phyloP scores from a whole-genome alignment of 2,888 invertebrate genomes.

The Apodemia duryi region DNA sequence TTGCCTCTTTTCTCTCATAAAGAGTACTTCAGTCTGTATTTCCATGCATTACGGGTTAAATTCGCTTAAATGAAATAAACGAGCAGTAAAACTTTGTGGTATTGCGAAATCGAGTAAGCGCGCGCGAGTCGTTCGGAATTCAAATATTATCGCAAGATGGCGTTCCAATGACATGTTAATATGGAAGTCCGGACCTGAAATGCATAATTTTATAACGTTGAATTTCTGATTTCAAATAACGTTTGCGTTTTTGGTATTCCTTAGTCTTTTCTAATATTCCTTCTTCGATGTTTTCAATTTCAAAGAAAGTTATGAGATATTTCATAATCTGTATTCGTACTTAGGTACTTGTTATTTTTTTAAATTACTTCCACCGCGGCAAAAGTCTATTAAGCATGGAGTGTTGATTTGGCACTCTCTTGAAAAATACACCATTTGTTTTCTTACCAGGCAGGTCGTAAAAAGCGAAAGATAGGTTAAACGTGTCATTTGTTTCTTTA shows the following conservation, averaged over 20 bases:
- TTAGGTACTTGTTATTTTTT: not conserved
- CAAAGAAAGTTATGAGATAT: constrained; percentile 31
- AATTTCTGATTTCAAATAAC: constrained; percentile 27
- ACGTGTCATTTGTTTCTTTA: no score
- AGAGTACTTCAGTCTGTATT: constrained; percentile 22
- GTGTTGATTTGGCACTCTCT: not conserved
- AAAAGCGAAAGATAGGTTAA: not conserved
- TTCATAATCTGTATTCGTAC: not conserved
- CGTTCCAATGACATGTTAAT: constrained; percentile 74
- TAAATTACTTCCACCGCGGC: not conserved
- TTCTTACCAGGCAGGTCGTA: constrained; percentile 33
- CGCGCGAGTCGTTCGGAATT: constrained; percentile 51
- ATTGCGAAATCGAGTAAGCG: constrained; percentile 33
- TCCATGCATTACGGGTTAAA: constrained; percentile 34
- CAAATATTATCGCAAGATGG: constrained; percentile 73
- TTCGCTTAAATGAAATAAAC: constrained; percentile 26
- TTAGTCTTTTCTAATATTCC: constrained; percentile 4
- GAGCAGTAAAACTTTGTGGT: constrained; percentile 20
- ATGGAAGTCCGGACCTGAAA: constrained; percentile 58
- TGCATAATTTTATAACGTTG: constrained; percentile 66
- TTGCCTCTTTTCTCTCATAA: constrained; percentile 16
- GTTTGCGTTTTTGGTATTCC: constrained; percentile 17
- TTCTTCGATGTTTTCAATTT: constrained; percentile 12
- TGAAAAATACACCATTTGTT: constrained; percentile 24
- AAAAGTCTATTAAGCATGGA: not conserved